These are phyloP conservation scores for Aricia artaxerxes DNA, from an alignment of 2,888 invertebrate genomes.

Conservation along the genomic window DNA sequence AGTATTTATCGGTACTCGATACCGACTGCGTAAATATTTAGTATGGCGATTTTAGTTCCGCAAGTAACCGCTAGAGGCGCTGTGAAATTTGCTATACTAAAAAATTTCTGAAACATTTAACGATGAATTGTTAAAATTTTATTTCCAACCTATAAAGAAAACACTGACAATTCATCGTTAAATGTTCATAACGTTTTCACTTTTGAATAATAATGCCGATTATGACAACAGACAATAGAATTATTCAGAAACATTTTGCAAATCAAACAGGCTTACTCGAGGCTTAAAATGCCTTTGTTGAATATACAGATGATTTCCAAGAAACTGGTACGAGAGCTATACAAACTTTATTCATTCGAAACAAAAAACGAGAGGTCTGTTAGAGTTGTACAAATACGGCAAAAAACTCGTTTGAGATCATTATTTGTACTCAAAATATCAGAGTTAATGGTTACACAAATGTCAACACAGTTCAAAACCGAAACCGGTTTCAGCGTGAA, in stretches of 20 bases:
- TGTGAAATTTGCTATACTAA: no score
- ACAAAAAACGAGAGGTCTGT: constrained; percentile 3
- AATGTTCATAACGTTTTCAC: neutral
- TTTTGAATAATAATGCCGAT: neutral
- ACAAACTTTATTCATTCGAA: constrained; percentile 11
- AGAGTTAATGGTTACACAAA: neutral
- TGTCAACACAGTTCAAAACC: constrained; percentile 24
- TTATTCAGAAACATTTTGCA: constrained; percentile 14
- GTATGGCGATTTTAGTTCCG: no score
- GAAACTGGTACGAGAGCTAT: constrained; percentile 4
- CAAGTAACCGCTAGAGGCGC: no score
- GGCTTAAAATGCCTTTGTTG: neutral
- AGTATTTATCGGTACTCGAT: no score
- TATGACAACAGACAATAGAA: constrained; percentile 15
- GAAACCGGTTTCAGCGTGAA: constrained; percentile 2
- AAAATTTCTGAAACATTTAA: no score
- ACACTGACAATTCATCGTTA: neutral
- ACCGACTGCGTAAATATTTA: no score
- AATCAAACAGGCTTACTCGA: constrained; percentile 7
- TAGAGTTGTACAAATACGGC: constrained; percentile 17
- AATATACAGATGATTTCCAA: neutral
- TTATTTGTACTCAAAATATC: constrained; percentile 15
- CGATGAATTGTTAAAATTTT: no score
- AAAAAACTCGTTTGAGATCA: constrained; percentile 1
- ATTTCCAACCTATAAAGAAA: no score